Evolutionary conservation across 2,113 vertebrate species (phyloP), one percentile per base, ranked within the genome.

Genomic region (Clarias gariepinus): DNA sequence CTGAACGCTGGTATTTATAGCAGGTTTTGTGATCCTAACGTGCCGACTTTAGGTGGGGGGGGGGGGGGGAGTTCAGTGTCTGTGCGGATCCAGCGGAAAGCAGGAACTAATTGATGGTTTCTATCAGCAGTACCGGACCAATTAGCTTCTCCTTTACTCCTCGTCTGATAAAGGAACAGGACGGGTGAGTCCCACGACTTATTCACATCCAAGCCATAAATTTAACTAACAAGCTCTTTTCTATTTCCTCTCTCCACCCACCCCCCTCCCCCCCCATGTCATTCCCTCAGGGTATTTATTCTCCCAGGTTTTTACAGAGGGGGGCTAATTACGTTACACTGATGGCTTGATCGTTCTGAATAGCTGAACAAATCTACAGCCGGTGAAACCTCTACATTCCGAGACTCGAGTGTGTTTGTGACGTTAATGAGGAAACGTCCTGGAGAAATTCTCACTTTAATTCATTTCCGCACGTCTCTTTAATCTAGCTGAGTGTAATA

Each of bases 1-100:
- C 93, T 88, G 90, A 94, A 95, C 94, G 94, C 93, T 93, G 94
- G 94, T 95, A 96, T 95, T 95, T 95, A 95, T 95, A 94, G 94
- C 92, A 88, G 92, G 92, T 93, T 94, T 94, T 96, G 92, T 96
- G 94, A 96, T 96, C 94, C 92, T 94, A 94, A 94, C 94, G 91
- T 84, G 83, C 90, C 87, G 84, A 92, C 93, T 95, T 94, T 93
- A 94, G 94, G 93, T 47, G 41, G 7, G 7, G 41, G 66, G 86
- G 89, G 90, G 90, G 91, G 89, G 87, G 36, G 86, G 78, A 88
- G 91, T 90, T 90, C 85, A 47, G 81, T n/a, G 63, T 10, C 30
- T 36, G 53, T 47, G 23, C 71, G 88, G 92, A 91, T 92, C 90
- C 89, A 82, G 88, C 91, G 92, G 92, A 90, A 88, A 92, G 90